Conservation (phyloP, 2,888 invertebrate species). For the Cosmopolites sordidus region DNA sequence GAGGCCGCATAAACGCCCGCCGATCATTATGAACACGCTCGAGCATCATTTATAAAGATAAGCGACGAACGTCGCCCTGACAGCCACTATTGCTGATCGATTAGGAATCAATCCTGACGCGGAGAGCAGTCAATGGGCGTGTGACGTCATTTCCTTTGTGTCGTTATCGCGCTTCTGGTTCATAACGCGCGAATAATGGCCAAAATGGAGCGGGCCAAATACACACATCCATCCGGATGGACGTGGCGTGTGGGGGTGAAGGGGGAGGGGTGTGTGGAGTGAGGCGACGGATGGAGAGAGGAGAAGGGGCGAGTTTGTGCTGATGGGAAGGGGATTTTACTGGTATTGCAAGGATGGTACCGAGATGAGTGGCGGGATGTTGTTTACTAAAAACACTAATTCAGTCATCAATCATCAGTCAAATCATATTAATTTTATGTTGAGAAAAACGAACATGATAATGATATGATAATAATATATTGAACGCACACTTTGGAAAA, state of each 20-base stretch:
- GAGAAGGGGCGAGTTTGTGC: no score
- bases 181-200: constrained; percentile 50
- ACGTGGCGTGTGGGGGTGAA: background rate
- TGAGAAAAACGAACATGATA: no score
- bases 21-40: constrained; percentile 45
- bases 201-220: constrained; percentile 39
- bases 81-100: constrained; percentile 47
- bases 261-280: no score
- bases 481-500: no score
- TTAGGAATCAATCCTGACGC: constrained; percentile 48
- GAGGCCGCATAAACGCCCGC: constrained; percentile 25
- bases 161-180: constrained; percentile 50
- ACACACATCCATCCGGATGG: constrained; percentile 27
- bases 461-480: no score
- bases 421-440: no score
- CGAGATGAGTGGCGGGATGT: no score
- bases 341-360: no score
- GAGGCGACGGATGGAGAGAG: no score
- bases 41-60: constrained; percentile 51
- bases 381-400: no score
- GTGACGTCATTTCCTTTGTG: constrained; percentile 52
- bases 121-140: constrained; percentile 49
- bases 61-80: constrained; percentile 44
- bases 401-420: no score
- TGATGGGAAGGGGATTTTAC: no score